These are phyloP conservation scores for Clarias macrocephalus DNA, from an alignment of 2,113 vertebrate genomes.

Conservation along the genomic window DNA sequence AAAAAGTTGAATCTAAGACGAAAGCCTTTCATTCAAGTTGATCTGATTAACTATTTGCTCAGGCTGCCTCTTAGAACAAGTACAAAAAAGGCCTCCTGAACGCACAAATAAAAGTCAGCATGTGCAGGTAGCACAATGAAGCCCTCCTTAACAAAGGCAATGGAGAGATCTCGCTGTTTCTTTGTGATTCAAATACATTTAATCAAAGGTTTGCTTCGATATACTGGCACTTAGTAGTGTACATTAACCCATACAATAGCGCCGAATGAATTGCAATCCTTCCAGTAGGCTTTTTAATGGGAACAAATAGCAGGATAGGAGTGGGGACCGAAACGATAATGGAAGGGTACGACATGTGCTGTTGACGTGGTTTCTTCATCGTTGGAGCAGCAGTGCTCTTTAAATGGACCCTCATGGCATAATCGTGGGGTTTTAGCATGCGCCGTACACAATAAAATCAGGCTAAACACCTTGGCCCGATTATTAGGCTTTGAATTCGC, in stretches of 20 bases:
- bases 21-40: conserved; percentile 50
- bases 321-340: conserved; percentile 68
- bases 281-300: conserved; percentile 62
- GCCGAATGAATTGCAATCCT: conserved; percentile 69
- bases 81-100: conserved; percentile 61
- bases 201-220: conserved; percentile 82
- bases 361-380: conserved; percentile 69
- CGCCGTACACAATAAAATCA: conserved; percentile 47
- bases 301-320: conserved; percentile 71
- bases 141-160: conserved; percentile 68
- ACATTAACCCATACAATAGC: conserved; percentile 75
- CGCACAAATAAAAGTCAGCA: conserved; percentile 70
- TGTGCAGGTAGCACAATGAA: conserved; percentile 71
- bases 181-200: conserved; percentile 83
- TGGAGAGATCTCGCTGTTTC: conserved; percentile 75
- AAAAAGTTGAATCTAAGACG: conserved; percentile 43
- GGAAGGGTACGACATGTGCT: conserved; percentile 66
- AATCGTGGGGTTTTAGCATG: conserved; percentile 54
- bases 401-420: conserved; percentile 62
- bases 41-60: conserved; percentile 75
- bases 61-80: conserved; percentile 52
- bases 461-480: conserved; percentile 49
- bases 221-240: conserved; percentile 77
- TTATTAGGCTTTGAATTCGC: conserved; percentile 47
- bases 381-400: conserved; percentile 61